Conservation (phyloP, 2,797 vertebrate genomes). For the Parauchenoglanis ngamensis region DNA sequence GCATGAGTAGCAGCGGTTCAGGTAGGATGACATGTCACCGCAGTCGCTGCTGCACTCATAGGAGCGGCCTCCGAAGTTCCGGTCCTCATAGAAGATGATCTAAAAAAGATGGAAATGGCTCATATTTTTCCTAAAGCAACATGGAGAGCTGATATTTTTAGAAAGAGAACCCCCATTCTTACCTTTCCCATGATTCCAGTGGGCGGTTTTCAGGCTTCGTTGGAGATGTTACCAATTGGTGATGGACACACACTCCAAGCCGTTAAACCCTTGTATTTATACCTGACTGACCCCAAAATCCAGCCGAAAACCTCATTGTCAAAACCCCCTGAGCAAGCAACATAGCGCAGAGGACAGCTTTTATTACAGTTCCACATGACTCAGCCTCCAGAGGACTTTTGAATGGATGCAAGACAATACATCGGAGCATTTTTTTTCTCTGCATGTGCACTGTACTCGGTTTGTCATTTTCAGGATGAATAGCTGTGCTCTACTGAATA, state of each 20-base stretch:
- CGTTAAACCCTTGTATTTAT: conserved; percentile 35
- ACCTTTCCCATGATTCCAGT: conserved; percentile 41
- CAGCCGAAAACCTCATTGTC: neutral
- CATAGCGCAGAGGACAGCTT: conserved; percentile 28
- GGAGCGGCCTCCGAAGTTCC: conserved; percentile 73
- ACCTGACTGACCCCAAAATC: conserved; percentile 5
- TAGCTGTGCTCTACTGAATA: conserved; percentile 23
- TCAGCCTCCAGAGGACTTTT: conserved; percentile 23
- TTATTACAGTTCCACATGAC: conserved; percentile 29
- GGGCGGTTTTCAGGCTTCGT: neutral
- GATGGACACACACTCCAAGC: neutral
- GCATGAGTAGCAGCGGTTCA: conserved; percentile 75
- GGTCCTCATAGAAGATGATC: conserved; percentile 76
- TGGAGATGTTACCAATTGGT: neutral
- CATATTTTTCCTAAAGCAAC: neutral
- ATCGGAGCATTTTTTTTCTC: neutral
- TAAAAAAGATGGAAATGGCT: conserved; percentile 29
- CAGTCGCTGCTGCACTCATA: conserved; percentile 75
- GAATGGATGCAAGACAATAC: conserved; percentile 39
- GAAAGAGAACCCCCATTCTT: neutral
- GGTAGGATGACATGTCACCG: conserved; percentile 72
- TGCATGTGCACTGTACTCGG: conserved; percentile 2
- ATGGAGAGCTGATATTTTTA: neutral
- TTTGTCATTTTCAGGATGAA: conserved; percentile 33
- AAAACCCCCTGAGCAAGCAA: conserved; percentile 41